Evolutionary conservation across 2,797 vertebrate genomes (phyloP).

Genomic region (Trematomus bernacchii): DNA sequence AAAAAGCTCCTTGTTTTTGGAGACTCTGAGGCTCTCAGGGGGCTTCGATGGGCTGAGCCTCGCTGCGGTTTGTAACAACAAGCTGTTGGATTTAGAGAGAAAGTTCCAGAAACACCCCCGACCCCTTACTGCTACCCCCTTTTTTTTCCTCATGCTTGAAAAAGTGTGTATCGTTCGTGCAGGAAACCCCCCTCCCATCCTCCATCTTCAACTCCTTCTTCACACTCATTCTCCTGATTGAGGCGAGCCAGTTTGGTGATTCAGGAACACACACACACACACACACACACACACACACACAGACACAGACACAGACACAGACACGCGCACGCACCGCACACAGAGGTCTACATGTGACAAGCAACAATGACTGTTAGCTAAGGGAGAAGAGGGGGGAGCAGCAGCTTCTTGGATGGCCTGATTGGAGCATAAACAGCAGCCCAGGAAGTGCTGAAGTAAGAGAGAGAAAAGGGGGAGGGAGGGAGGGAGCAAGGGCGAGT

Average conservation of each 20-base stretch:
- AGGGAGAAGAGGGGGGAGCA: constrained; percentile 51
- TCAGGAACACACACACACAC: constrained; percentile 53
- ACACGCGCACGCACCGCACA: constrained; percentile 50
- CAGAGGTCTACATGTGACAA: constrained; percentile 69
- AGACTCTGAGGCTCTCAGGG: constrained; percentile 56
- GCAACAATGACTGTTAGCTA: constrained; percentile 74
- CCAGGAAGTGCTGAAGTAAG: constrained; percentile 81
- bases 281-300: constrained; percentile 48
- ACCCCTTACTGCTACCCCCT: constrained; percentile 21
- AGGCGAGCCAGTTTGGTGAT: constrained; percentile 52
- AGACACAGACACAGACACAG: constrained; percentile 51
- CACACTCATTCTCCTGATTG: constrained; percentile 20
- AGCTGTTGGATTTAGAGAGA: constrained; percentile 77
- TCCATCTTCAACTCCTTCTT: constrained; percentile 18
- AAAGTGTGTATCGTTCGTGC: constrained; percentile 56
- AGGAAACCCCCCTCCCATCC: constrained; percentile 54
- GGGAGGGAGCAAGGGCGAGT: constrained; percentile 50
- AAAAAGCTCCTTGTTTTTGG: constrained; percentile 55
- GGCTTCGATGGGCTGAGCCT: constrained; percentile 57
- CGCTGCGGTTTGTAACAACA: constrained; percentile 76
- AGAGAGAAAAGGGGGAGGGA: constrained; percentile 38
- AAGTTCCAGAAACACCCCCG: constrained; percentile 74
- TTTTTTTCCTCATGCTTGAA: constrained; percentile 34
- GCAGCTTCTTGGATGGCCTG: constrained; percentile 75
- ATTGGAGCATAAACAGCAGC: constrained; percentile 82